Conservation (phyloP, 2,888 invertebrate species). For the Lithophane leautieri region DNA sequence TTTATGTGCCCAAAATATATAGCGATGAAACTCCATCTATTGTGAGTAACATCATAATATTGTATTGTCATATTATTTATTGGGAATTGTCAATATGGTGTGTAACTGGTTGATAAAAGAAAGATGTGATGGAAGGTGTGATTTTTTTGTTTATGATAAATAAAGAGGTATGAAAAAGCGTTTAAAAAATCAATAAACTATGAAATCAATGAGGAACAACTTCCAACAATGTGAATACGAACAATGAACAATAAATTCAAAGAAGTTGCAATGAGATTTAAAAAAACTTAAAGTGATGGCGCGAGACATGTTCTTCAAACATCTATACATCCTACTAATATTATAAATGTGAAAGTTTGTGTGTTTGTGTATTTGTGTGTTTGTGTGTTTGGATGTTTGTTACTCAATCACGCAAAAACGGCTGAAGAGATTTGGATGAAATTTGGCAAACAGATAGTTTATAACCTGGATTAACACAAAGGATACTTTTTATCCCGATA, state of each 20-base stretch:
- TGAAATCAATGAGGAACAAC: background rate
- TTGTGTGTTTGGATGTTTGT: too few species aligned
- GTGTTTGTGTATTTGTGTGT: too few species aligned
- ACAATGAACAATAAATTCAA: background rate
- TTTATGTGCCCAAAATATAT: conserved; percentile 87
- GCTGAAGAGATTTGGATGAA: too few species aligned
- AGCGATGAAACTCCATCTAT: conserved; percentile 76
- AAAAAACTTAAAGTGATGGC: background rate
- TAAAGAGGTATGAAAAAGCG: conserved; percentile 7
- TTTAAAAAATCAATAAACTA: conserved; percentile 44
- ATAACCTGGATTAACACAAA: too few species aligned
- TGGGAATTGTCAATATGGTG: conserved; percentile 62
- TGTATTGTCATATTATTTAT: conserved; percentile 86
- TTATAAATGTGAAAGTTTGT: too few species aligned
- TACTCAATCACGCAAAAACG: too few species aligned
- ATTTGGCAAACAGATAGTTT: too few species aligned
- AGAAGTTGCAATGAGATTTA: background rate
- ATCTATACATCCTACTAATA: too few species aligned
- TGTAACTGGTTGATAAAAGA: conserved; percentile 27
- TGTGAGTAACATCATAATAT: conserved; percentile 86
- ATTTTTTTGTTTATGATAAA: conserved; percentile 24
- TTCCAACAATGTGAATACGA: background rate
- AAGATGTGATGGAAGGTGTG: background rate
- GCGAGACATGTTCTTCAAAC: background rate
- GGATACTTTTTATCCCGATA: too few species aligned